Evolutionary conservation across 2,113 vertebrate species (phyloP).

Genomic region (Eupsittula cactorum): DNA sequence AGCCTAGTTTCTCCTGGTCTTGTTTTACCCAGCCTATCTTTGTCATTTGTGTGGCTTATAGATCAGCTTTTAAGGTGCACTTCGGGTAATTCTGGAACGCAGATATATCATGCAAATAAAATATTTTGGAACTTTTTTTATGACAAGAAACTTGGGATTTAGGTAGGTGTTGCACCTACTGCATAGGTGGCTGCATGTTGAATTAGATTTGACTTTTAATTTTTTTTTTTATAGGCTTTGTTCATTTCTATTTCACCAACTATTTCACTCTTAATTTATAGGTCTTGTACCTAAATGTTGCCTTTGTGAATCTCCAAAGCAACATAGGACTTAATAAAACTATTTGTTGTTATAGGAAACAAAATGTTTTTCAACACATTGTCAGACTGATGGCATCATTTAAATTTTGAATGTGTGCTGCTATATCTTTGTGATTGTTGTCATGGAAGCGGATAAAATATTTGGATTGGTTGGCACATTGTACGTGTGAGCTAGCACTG

Average conservation of each 20-base stretch:
- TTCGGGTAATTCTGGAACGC: background rate
- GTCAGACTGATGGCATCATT: slow-evolving; percentile 7
- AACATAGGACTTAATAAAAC: background rate
- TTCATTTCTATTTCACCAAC: background rate
- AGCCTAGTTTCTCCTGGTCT: background rate
- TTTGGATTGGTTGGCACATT: slow-evolving; percentile 38
- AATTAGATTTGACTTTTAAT: background rate
- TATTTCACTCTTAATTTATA: slow-evolving; percentile 8
- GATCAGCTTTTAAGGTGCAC: background rate
- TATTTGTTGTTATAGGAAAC: slow-evolving; percentile 37
- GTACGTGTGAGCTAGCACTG: background rate
- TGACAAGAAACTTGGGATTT: background rate
- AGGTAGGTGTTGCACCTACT: background rate
- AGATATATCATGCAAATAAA: background rate
- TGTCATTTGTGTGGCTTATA: background rate
- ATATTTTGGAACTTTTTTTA: background rate
- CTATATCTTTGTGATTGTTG: background rate
- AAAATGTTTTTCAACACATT: slow-evolving; percentile 9
- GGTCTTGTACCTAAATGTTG: slow-evolving; percentile 1
- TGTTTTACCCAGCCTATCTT: background rate
- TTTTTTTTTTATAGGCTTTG: background rate
- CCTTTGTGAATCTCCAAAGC: background rate
- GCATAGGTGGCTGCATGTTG: background rate
- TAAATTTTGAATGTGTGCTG: slow-evolving; percentile 41
- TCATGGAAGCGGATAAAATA: slow-evolving; percentile 23